Conservation (phyloP, 1,140 invertebrate species). For the Drosophila punjabiensis region DNA sequence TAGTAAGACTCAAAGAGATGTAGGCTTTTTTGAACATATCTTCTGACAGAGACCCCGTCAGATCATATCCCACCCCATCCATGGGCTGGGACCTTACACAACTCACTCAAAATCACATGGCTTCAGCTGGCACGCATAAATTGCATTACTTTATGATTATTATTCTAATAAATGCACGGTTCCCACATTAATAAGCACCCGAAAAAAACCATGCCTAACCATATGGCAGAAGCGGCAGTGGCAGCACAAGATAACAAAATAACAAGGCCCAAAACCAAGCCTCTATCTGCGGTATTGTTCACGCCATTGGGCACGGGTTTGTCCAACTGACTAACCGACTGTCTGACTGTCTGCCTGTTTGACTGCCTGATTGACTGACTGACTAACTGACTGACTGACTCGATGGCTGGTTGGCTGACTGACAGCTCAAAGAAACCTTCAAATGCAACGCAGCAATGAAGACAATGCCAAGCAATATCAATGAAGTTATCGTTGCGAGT, state of each 20-base stretch:
- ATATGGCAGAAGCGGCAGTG: conserved; percentile 25
- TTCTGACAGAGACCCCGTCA: conserved; percentile 14
- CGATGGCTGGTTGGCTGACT: conserved; percentile 37
- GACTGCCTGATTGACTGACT: conserved; percentile 15
- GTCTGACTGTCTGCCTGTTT: conserved; percentile 27
- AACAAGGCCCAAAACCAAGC: conserved; percentile 45
- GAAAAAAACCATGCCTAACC: conserved; percentile 46
- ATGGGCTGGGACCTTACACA: conserved; percentile 43
- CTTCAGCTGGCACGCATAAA: conserved; percentile 73
- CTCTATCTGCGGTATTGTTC: conserved; percentile 65
- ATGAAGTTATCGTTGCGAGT: conserved; percentile 68
- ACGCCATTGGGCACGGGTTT: conserved; percentile 66
- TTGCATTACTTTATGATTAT: conserved; percentile 72
- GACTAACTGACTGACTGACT: conserved; percentile 39
- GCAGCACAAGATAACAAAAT: conserved; percentile 27
- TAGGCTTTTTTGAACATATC: not conserved
- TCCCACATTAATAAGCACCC: conserved; percentile 78
- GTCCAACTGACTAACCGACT: conserved; percentile 38
- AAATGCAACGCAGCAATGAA: conserved; percentile 67
- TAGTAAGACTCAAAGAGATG: too few relatives aligned
- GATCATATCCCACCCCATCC: conserved; percentile 25
- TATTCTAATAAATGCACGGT: conserved; percentile 75
- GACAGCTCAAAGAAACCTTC: conserved; percentile 77
- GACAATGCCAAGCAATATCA: conserved; percentile 78
- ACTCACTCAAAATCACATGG: conserved; percentile 53